phyloP scores from a whole-genome alignment of 2,797 vertebrate genomes.

The Poliocrania exsul region DNA sequence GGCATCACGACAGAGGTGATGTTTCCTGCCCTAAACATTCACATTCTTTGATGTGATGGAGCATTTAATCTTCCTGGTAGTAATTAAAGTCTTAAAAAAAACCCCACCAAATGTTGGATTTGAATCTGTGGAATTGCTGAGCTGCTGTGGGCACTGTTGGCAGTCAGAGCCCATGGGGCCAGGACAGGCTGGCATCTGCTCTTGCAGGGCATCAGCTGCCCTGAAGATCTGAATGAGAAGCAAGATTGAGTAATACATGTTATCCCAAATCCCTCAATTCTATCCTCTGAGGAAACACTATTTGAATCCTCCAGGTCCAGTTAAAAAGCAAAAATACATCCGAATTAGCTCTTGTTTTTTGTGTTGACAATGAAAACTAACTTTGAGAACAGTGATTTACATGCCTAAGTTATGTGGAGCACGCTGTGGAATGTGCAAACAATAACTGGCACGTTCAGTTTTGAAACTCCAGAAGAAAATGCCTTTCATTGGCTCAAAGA shows the following conservation, averaged over 20 bases:
- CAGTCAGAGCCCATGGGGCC: not conserved
- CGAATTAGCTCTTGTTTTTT: not conserved
- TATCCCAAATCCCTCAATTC: not conserved
- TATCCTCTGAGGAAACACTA: not conserved
- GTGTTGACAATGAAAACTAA: not conserved
- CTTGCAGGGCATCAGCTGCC: not conserved
- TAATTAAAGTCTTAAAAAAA: not conserved
- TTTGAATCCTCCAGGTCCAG: not conserved
- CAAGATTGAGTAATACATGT: not conserved
- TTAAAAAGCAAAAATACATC: not conserved
- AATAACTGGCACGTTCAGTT: not conserved
- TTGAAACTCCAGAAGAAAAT: not conserved
- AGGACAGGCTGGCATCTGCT: not conserved
- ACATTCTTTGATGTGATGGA: not conserved
- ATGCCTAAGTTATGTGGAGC: not conserved
- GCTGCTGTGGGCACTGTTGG: not conserved
- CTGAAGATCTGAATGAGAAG: not conserved
- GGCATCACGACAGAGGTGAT: not conserved
- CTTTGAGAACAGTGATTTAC: not conserved
- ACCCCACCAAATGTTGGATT: rapidly evolving
- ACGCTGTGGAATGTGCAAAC: rapidly evolving
- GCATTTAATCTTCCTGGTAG: not conserved
- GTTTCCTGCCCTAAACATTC: not conserved
- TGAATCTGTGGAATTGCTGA: not conserved
- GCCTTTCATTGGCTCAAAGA: not conserved